Conservation (phyloP, 1,140 invertebrate genomes). For the Ganaspis sp. region DNA sequence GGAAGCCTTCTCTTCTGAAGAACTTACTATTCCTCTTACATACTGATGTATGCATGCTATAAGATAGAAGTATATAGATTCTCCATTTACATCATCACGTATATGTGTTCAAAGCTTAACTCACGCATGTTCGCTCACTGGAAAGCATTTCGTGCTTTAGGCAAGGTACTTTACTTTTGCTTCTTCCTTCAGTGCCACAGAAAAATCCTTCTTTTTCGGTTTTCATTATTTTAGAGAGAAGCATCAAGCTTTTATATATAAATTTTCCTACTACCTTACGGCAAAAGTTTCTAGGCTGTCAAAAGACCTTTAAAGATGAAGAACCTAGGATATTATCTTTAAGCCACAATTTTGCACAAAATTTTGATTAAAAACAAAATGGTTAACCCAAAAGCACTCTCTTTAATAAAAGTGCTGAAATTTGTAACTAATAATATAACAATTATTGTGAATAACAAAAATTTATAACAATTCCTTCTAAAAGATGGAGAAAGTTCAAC, state of each 20-base stretch:
- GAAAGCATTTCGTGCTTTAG: slow-evolving; percentile 36
- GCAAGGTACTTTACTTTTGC: slow-evolving; percentile 50
- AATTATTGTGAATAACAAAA: too few relatives aligned
- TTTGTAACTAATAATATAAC: too few relatives aligned
- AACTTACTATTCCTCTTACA: neutral
- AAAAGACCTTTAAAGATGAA: slow-evolving; percentile 42
- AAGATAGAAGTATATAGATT: neutral
- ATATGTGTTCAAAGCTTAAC: neutral
- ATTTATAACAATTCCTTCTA: too few relatives aligned
- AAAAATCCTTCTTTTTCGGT: slow-evolving; percentile 46
- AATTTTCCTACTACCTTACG: slow-evolving; percentile 56
- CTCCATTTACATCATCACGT: neutral
- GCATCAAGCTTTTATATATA: slow-evolving; percentile 58
- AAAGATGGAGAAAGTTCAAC: too few relatives aligned
- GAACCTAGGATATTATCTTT: neutral
- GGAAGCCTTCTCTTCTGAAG: neutral
- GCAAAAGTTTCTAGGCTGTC: slow-evolving; percentile 51
- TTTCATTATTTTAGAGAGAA: slow-evolving; percentile 66
- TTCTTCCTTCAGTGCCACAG: slow-evolving; percentile 54
- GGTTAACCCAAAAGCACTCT: neutral
- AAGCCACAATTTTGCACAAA: slow-evolving; percentile 4
- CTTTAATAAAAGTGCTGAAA: too few relatives aligned
- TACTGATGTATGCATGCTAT: neutral
- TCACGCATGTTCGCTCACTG: neutral
- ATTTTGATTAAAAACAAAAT: neutral